These are phyloP conservation scores for Eupithecia inturbata DNA, from an alignment of 2,888 invertebrate species.

Conservation along the genomic window DNA sequence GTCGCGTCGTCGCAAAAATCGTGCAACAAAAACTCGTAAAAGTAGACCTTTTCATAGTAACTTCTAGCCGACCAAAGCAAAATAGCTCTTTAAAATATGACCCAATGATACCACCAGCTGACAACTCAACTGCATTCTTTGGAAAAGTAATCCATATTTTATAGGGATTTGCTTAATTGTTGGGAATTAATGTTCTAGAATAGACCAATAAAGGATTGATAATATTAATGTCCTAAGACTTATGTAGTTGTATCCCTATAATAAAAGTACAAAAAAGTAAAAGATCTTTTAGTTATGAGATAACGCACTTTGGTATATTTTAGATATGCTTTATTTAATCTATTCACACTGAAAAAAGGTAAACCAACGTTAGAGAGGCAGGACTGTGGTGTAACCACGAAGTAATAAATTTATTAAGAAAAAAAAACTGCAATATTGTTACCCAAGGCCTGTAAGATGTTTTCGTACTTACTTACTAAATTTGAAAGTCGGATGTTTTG, in stretches of 20 bases:
- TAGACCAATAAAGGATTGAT: constrained; percentile 4
- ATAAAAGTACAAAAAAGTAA: background rate
- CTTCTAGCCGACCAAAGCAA: background rate
- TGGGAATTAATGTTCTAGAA: background rate
- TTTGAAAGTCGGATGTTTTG: background rate
- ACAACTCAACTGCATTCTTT: background rate
- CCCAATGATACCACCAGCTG: constrained; percentile 10
- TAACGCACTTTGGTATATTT: background rate
- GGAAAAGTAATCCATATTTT: background rate
- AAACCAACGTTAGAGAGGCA: background rate
- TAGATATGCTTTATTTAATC: background rate
- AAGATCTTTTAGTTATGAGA: constrained; percentile 6
- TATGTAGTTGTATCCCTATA: constrained; percentile 4
- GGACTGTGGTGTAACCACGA: too few relatives aligned
- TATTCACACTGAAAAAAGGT: background rate
- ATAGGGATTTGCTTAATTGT: background rate
- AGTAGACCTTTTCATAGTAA: background rate
- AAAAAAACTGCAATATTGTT: too few relatives aligned
- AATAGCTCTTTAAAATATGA: background rate
- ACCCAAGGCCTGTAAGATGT: background rate
- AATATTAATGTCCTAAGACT: background rate
- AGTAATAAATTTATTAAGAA: too few relatives aligned
- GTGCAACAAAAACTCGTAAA: background rate
- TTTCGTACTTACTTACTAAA: background rate
- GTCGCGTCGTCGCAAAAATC: background rate